Conservation (phyloP, 2,888 invertebrate species). For the Sinhomidia bicolor region DNA sequence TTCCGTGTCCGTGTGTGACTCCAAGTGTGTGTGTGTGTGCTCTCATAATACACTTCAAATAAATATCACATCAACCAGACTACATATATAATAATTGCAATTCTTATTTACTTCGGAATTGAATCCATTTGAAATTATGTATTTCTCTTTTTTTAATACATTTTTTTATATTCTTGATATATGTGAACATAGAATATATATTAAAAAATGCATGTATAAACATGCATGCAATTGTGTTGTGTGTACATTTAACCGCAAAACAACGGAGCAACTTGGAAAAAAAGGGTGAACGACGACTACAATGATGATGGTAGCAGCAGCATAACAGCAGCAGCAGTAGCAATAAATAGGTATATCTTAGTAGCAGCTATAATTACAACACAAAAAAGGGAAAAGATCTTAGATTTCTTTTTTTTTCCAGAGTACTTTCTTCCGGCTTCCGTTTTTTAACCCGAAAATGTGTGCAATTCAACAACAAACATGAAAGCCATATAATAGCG, state of each 20-base stretch:
- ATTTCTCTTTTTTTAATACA: background rate
- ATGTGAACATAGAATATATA: background rate
- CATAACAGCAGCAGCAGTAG: too few relatives aligned
- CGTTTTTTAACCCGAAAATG: constrained; percentile 73
- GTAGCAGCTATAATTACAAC: constrained; percentile 41
- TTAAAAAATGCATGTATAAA: background rate
- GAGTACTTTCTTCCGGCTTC: constrained; percentile 78
- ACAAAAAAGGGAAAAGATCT: constrained; percentile 65
- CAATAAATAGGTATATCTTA: constrained; percentile 31
- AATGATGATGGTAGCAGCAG: background rate
- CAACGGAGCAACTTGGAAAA: background rate
- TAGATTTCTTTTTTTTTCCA: constrained; percentile 68
- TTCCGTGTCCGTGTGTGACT: constrained; percentile 38
- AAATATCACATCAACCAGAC: constrained; percentile 3
- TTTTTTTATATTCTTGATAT: background rate
- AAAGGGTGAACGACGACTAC: background rate
- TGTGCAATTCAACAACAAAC: background rate
- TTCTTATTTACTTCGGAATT: constrained; percentile 26
- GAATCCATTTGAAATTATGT: constrained; percentile 44
- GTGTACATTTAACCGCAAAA: constrained; percentile 29
- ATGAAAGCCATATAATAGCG: constrained; percentile 55
- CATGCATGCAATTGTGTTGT: too few relatives aligned
- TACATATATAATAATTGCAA: constrained; percentile 48
- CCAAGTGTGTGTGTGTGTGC: too few relatives aligned
- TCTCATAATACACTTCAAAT: background rate